These are phyloP conservation scores for Xiphias gladius DNA, from an alignment of 2,113 vertebrate species.

Conservation along the genomic window DNA sequence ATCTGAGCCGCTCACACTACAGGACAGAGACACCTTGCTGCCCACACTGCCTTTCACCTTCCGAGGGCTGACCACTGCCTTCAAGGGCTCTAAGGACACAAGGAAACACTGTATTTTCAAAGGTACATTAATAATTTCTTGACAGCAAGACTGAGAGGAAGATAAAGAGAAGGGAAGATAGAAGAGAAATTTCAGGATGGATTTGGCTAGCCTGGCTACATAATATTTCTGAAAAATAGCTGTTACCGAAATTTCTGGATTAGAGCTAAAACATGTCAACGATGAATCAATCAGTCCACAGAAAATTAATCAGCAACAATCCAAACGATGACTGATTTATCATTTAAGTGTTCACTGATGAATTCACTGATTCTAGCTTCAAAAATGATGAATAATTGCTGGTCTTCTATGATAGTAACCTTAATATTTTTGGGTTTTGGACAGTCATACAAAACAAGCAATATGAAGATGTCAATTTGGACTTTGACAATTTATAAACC, in stretches of 20 bases:
- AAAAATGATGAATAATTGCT: not conserved
- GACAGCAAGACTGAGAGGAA: not conserved
- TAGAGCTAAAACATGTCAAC: not conserved
- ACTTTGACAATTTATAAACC: not conserved
- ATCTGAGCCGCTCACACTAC: conserved; percentile 93
- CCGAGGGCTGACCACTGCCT: conserved; percentile 93
- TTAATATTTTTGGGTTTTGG: too few species aligned
- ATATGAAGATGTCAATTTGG: too few species aligned
- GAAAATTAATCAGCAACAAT: too few species aligned
- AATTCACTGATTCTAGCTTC: too few species aligned
- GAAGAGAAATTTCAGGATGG: not conserved
- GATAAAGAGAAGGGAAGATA: not conserved
- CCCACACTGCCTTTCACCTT: conserved; percentile 98
- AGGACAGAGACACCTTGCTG: conserved; percentile 97
- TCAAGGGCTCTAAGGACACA: conserved; percentile 90
- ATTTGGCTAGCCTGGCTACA: not conserved
- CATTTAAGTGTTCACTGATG: too few species aligned
- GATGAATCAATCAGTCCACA: too few species aligned
- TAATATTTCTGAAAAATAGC: not conserved
- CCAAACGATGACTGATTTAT: too few species aligned
- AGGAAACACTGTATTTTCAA: not conserved
- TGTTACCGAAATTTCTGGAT: not conserved
- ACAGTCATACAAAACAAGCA: not conserved
- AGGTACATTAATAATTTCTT: not conserved
- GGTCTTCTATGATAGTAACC: not conserved